Evolutionary conservation across 2,797 vertebrate species (phyloP).

Genomic region (Telmatherina bonti): DNA sequence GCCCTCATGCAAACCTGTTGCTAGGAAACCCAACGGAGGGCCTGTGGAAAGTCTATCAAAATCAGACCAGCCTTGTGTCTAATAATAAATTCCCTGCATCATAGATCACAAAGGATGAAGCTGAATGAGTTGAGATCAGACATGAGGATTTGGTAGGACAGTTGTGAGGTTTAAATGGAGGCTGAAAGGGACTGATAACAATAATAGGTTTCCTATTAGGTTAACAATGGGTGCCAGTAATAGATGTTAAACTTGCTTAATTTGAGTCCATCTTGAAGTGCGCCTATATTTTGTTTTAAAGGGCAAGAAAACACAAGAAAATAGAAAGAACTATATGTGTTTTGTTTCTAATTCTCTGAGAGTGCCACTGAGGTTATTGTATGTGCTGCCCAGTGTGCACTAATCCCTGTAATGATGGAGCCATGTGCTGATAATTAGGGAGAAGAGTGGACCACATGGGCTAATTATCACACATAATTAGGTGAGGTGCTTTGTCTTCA

Average conservation of each 20-base stretch:
- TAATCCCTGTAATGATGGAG: constrained; percentile 48
- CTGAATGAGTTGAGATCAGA: constrained; percentile 35
- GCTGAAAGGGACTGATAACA: neutral
- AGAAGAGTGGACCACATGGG: constrained; percentile 38
- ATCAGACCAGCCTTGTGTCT: constrained; percentile 44
- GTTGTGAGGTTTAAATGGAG: constrained; percentile 4
- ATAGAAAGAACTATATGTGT: constrained; percentile 18
- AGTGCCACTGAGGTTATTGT: constrained; percentile 24
- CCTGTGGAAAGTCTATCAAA: constrained; percentile 52
- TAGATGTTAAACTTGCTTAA: neutral
- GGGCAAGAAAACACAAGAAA: neutral
- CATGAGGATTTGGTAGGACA: constrained; percentile 14
- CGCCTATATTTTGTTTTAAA: neutral
- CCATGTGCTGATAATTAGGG: constrained; percentile 51
- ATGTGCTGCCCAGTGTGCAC: constrained; percentile 22
- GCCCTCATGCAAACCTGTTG: constrained; percentile 71
- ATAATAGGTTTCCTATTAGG: constrained; percentile 7
- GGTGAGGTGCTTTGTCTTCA: constrained; percentile 42
- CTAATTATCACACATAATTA: constrained; percentile 67
- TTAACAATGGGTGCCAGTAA: neutral
- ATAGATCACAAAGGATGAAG: constrained; percentile 31
- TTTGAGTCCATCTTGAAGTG: constrained; percentile 24
- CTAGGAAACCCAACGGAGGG: constrained; percentile 72
- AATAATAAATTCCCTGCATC: constrained; percentile 51
- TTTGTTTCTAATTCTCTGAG: constrained; percentile 3